Base-by-base conservation (phyloP, 2,888 invertebrate species). In the Lacanobia wlatinum region DNA sequence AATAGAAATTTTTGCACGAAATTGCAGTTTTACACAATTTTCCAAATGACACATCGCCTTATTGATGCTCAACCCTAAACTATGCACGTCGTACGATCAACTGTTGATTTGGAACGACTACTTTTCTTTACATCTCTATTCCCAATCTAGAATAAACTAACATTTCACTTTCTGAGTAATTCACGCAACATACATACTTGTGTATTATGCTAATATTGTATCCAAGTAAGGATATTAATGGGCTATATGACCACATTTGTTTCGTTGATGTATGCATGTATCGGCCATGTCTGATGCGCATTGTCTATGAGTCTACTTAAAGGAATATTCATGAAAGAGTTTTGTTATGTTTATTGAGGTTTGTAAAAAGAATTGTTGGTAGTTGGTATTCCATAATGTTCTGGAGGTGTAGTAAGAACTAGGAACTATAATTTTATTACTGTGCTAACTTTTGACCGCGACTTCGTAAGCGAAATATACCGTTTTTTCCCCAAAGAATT, bases 151-250 rank as follows among this genome's bases (percentile, higher is more conserved):
- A 70, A 70, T 56, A 55, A 71, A 78, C 43, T 67, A 64, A 50
- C n/a, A 21, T 59, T 53, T 66, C 50, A 69, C 70, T 75, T 80
- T 87, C 76, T 73, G 52, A 68, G 56, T 79, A 72, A 74, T 84
- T 83, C 79, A 78, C 75, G 72, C 80, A 73, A 75, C 71, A 73
- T 70, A 72, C n/a, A 63, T 9, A 63, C 40, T 10, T 23, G 48
- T 77, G 66, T 82, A n/a, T 72, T 84, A 84, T 84, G 84, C 4
- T 53, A 80, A 84, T 80, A 18, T 0, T 1, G 1, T 28, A 40
- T 14, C 84, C 80, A 78, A 70, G 16, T 83, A 84, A 8, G 80
- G 84, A 56, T 50, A 46, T 53, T 84, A 84, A 84, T 84, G 78
- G 67, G n/a, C 59, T 59, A 38, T 76, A 16, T 46, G 58, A 21